A percentile compares a stretch with the other conserved stretches of the same genome.
These are phyloP conservation scores for Pimpla rufipes DNA, from an alignment of 2,888 invertebrate species.

Conservation along the genomic window DNA sequence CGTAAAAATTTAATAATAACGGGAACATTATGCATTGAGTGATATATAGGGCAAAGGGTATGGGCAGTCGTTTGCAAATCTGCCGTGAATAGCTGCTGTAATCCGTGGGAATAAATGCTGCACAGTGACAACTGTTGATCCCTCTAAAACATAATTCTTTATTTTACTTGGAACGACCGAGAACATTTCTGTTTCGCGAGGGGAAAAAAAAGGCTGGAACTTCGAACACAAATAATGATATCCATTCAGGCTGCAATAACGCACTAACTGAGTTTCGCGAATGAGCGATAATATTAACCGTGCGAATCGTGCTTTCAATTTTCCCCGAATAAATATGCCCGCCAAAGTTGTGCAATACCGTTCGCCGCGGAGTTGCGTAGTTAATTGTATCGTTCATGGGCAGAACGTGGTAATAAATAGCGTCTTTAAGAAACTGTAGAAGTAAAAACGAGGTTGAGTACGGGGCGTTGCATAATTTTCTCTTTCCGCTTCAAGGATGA, in stretches of 20 bases:
- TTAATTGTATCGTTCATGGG: slow-evolving; percentile 11
- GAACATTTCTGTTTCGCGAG: background rate
- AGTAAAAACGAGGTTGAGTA: background rate
- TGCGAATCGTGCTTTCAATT: background rate
- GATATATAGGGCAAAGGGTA: background rate
- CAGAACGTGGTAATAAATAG: slow-evolving; percentile 43
- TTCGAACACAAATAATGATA: too few relatives aligned
- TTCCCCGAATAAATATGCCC: background rate
- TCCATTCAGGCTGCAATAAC: too few relatives aligned
- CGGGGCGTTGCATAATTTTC: slow-evolving; percentile 58
- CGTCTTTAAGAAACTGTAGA: slow-evolving; percentile 2
- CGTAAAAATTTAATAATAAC: slow-evolving; percentile 30
- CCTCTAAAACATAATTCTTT: background rate
- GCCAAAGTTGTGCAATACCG: background rate
- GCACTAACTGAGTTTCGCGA: background rate
- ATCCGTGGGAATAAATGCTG: background rate
- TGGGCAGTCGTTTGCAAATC: background rate
- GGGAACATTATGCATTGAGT: background rate
- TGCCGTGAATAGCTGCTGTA: background rate
- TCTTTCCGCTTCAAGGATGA: slow-evolving; percentile 42
- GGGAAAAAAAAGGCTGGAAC: background rate
- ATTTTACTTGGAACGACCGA: background rate
- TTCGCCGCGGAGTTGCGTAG: background rate
- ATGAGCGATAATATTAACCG: background rate
- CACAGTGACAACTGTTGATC: background rate